Percentiles rank a stretch among this genome's conserved stretches.
Evolutionary conservation across 2,113 vertebrate species (phyloP).

Genomic region (Xyrauchen texanus): DNA sequence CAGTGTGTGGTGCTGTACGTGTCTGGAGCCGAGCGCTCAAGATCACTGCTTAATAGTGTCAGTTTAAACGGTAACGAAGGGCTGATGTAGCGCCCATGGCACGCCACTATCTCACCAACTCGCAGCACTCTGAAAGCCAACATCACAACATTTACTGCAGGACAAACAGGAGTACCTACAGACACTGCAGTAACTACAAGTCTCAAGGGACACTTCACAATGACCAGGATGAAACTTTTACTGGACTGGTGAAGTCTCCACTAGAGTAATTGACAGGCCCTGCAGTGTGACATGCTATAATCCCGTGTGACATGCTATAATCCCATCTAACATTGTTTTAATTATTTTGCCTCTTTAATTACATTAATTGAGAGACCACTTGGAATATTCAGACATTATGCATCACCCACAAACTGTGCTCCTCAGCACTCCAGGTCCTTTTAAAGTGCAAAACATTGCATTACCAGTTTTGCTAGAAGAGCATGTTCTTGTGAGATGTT

Average conservation of each 20-base stretch:
- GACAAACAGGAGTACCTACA: slow-evolving; percentile 9
- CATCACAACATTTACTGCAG: slow-evolving; percentile 22
- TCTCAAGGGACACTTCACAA: neutral
- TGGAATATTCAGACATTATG: no score
- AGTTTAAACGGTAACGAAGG: slow-evolving; percentile 71
- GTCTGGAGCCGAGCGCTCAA: slow-evolving; percentile 61
- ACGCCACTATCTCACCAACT: slow-evolving; percentile 45
- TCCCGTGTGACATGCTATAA: no score
- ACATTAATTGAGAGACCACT: no score
- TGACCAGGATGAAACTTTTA: neutral
- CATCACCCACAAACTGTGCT: no score
- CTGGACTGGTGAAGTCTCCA: neutral
- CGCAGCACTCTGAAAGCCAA: slow-evolving; percentile 43
- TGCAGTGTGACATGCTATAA: no score
- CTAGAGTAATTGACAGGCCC: no score
- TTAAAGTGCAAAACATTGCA: no score
- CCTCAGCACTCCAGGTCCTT: no score
- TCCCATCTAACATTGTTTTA: no score
- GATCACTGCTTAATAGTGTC: slow-evolving; percentile 75
- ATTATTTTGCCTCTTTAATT: no score
- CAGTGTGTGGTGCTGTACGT: slow-evolving; percentile 50
- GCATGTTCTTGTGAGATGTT: no score
- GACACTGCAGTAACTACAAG: neutral
- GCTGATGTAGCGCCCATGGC: slow-evolving; percentile 59
- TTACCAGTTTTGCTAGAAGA: no score